Conservation (phyloP, 2,888 invertebrate species). For the Gisinianus flammeolus region DNA sequence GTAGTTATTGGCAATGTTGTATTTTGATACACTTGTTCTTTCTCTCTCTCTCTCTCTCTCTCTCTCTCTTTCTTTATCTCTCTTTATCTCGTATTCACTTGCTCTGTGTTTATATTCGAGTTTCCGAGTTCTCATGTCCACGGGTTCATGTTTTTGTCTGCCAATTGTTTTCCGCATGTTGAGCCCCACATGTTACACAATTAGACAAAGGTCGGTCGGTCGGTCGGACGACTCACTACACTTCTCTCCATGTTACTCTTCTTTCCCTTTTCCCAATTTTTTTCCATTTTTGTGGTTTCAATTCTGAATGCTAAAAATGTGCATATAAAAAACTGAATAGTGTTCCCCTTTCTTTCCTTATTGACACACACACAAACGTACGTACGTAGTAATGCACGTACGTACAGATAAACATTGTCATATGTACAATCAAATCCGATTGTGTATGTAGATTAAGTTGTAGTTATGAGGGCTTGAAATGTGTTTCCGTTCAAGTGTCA, state of each 20-base stretch:
- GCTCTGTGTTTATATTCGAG: constrained; percentile 14
- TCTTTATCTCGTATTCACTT: constrained; percentile 14
- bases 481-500: constrained; percentile 13
- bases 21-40: constrained; percentile 10
- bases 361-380: background rate
- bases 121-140: too few relatives aligned
- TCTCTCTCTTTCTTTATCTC: background rate
- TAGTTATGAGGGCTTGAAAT: background rate
- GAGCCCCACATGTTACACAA: constrained; percentile 27
- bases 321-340: background rate
- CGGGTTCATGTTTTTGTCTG: constrained; percentile 12
- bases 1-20: too few relatives aligned
- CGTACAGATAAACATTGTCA: background rate
- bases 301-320: background rate
- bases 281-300: too few relatives aligned
- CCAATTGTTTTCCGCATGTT: constrained; percentile 29
- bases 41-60: background rate
- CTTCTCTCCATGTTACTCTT: constrained; percentile 21
- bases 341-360: background rate
- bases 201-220: background rate
- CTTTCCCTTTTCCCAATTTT: too few relatives aligned
- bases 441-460: constrained; percentile 5
- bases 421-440: background rate
- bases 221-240: constrained; percentile 3
- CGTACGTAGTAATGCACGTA: background rate